A percentile compares a stretch with the other conserved stretches of the same genome.
Evolutionary conservation across 2,888 invertebrate genomes (phyloP).

Genomic region (Eueremaeus valkanovi): DNA sequence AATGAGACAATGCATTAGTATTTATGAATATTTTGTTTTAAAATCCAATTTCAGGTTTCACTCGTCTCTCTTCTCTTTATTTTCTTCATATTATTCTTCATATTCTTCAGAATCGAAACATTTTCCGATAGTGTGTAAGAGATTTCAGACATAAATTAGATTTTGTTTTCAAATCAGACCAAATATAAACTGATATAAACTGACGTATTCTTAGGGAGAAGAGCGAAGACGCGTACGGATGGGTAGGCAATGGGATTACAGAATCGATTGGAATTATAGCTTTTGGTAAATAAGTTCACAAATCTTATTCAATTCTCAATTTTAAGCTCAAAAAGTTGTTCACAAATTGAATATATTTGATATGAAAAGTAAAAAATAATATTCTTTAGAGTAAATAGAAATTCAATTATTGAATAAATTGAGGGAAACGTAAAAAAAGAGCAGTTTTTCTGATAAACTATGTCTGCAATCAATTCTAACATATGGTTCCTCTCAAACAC

Average conservation of each 20-base stretch:
- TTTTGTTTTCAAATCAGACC: not conserved
- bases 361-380: not conserved
- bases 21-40: slow-evolving; percentile 38
- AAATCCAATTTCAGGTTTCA: slow-evolving; percentile 57
- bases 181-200: not conserved
- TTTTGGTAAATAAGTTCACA: slow-evolving; percentile 65
- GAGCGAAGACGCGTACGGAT: slow-evolving; percentile 65
- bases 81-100: slow-evolving; percentile 65
- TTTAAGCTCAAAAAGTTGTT: slow-evolving; percentile 21
- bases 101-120: slow-evolving; percentile 61
- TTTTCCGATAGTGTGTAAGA: slow-evolving; percentile 65
- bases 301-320: slow-evolving; percentile 26
- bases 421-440: slow-evolving; percentile 8
- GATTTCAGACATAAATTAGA: not conserved
- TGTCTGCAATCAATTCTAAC: no score
- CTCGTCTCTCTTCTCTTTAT: slow-evolving; percentile 67
- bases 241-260: slow-evolving; percentile 68
- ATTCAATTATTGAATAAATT: no score
- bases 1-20: not conserved
- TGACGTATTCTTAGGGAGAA: slow-evolving; percentile 57
- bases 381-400: not conserved
- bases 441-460: no score
- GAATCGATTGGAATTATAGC: slow-evolving; percentile 79
- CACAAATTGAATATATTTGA: not conserved
- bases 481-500: not conserved